Conservation (phyloP, 2,113 vertebrate species). For the Phodopus roborovskii region DNA sequence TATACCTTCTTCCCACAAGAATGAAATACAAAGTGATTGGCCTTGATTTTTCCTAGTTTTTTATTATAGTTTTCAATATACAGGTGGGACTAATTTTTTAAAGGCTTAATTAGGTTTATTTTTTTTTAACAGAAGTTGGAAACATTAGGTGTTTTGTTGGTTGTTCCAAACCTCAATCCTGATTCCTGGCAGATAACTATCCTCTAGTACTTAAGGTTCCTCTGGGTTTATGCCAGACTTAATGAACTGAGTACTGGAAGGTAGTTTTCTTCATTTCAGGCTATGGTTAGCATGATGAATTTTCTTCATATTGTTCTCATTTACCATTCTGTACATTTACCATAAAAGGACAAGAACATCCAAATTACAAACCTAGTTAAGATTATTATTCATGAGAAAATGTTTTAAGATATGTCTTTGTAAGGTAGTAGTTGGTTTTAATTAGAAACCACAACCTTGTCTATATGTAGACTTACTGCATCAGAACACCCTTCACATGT, state of each 20-base stretch:
- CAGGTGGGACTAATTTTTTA: slow-evolving; percentile 65
- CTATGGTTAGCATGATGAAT: slow-evolving; percentile 77
- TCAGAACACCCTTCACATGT: slow-evolving; percentile 50
- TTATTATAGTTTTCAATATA: slow-evolving; percentile 48
- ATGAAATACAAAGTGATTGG: slow-evolving; percentile 64
- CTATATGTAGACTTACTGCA: slow-evolving; percentile 6
- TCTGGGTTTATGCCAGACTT: slow-evolving; percentile 75
- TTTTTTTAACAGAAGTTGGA: slow-evolving; percentile 65
- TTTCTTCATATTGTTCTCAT: slow-evolving; percentile 77
- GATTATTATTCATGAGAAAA: slow-evolving; percentile 56
- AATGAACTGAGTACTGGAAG: slow-evolving; percentile 81
- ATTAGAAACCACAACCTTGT: slow-evolving; percentile 37
- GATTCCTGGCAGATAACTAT: slow-evolving; percentile 82
- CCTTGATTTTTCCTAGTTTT: slow-evolving; percentile 41
- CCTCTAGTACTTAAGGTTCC: slow-evolving; percentile 81
- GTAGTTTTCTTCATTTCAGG: slow-evolving; percentile 83
- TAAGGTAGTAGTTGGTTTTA: slow-evolving; percentile 43
- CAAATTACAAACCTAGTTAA: slow-evolving; percentile 53
- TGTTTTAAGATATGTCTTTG: slow-evolving; percentile 24
- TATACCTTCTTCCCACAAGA: slow-evolving; percentile 63
- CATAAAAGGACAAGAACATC: slow-evolving; percentile 47
- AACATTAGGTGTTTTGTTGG: slow-evolving; percentile 74
- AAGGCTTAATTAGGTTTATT: slow-evolving; percentile 76
- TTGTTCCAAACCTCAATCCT: slow-evolving; percentile 83
- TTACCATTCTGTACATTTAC: slow-evolving; percentile 72